These are phyloP conservation scores for Aphodius sticticus DNA, from an alignment of 2,888 invertebrate genomes.

Conservation along the genomic window DNA sequence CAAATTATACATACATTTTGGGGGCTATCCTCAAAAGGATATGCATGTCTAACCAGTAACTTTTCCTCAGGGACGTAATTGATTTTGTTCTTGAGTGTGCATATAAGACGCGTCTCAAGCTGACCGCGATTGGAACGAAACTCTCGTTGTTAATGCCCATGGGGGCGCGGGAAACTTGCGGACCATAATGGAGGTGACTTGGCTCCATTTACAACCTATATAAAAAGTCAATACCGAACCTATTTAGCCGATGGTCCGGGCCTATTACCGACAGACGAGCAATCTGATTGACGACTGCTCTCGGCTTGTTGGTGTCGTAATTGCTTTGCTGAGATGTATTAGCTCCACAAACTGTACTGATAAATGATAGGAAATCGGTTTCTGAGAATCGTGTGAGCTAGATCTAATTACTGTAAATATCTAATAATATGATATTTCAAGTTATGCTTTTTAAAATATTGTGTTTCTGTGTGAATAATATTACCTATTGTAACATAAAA, in stretches of 20 bases:
- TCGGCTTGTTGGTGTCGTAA: neutral
- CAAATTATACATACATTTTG: too few relatives aligned
- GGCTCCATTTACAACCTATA: conserved; percentile 19
- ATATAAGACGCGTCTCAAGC: neutral
- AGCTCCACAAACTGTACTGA: too few relatives aligned
- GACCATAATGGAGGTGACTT: conserved; percentile 31
- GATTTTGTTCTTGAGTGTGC: conserved; percentile 33
- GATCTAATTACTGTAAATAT: too few relatives aligned
- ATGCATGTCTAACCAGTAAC: conserved; percentile 36
- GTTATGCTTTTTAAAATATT: too few relatives aligned
- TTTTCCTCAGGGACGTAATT: conserved; percentile 35
- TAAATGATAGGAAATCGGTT: too few relatives aligned
- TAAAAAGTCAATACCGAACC: neutral
- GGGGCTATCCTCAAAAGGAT: conserved; percentile 9
- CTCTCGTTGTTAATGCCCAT: conserved; percentile 31
- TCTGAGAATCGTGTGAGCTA: too few relatives aligned
- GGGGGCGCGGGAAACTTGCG: conserved; percentile 29
- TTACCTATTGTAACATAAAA: too few relatives aligned
- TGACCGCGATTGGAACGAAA: conserved; percentile 30
- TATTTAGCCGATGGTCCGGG: neutral
- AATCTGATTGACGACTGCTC: neutral
- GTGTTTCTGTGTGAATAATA: too few relatives aligned
- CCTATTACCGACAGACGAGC: neutral
- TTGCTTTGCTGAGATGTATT: neutral
- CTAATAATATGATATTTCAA: too few relatives aligned